A percentile compares a stretch with the other conserved stretches of the same genome.
Conservation (phyloP, 1,140 invertebrate genomes). For the Sitobion miscanthi region DNA sequence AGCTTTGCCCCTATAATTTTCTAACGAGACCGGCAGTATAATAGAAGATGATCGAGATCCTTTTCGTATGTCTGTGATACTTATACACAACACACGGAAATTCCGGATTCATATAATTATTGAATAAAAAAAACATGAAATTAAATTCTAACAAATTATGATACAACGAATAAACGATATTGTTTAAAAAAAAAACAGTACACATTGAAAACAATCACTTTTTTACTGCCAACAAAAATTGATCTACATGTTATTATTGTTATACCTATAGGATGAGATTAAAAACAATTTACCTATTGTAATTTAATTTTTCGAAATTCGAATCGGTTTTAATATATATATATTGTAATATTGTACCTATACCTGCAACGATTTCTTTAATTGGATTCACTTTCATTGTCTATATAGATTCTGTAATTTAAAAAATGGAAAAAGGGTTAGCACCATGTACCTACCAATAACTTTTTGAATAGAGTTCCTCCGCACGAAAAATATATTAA, state of each 20-base stretch:
- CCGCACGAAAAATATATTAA: not conserved
- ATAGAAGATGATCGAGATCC: not conserved
- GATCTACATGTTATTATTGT: conserved; percentile 16
- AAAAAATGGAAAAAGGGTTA: conserved; percentile 1
- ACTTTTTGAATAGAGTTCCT: not conserved
- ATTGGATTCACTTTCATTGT: conserved; percentile 38
- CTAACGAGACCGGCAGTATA: not conserved
- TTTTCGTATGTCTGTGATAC: not conserved
- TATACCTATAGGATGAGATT: not conserved
- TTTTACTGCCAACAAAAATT: not conserved
- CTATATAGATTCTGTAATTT: conserved; percentile 5
- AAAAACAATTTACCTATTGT: conserved; percentile 43
- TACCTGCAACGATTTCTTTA: conserved; percentile 4
- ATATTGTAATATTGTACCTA: too few species aligned
- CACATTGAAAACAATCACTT: not conserved
- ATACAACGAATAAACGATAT: not conserved
- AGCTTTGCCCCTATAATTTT: conserved; percentile 45
- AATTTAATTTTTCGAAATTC: conserved; percentile 9
- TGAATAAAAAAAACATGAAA: not conserved
- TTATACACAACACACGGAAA: not conserved
- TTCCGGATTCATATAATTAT: not conserved
- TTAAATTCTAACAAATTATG: not conserved
- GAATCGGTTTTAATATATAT: not conserved
- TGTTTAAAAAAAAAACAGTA: not conserved
- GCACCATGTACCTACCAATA: not conserved